These are phyloP conservation scores for Rhopalosiphum nymphaeae DNA, from an alignment of 2,888 invertebrate genomes.

Conservation along the genomic window DNA sequence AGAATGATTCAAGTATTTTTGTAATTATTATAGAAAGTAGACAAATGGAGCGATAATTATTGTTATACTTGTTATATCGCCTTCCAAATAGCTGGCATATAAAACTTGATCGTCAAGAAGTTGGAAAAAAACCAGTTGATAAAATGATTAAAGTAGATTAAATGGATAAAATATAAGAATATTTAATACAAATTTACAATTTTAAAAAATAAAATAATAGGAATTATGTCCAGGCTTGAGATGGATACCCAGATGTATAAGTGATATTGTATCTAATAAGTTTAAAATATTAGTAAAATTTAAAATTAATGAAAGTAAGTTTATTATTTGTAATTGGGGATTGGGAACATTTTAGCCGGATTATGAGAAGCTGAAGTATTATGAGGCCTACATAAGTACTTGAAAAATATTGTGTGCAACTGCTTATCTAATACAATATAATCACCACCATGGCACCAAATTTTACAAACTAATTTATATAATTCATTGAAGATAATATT, in stretches of 20 bases:
- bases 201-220: not conserved
- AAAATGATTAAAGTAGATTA: not conserved
- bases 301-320: not conserved
- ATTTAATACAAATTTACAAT: not conserved
- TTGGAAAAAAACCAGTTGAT: not conserved
- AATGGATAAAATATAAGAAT: not conserved
- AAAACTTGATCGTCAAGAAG: not conserved
- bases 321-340: not conserved
- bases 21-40: not conserved
- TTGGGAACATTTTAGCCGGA: not conserved
- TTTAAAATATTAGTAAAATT: not conserved
- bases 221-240: not conserved
- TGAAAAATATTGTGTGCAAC: not conserved
- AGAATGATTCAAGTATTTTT: not conserved
- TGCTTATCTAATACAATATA: not conserved
- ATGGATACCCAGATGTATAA: not conserved
- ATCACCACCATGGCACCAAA: not conserved
- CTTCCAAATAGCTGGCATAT: not conserved
- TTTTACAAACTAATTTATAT: not conserved
- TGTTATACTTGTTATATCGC: not conserved
- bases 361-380: not conserved
- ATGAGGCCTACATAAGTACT: not conserved
- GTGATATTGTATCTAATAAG: not conserved
- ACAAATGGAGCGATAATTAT: not conserved
- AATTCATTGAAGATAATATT: not conserved